Evolutionary conservation across 2,113 vertebrate genomes (phyloP).

Genomic region (Sapajus apella): DNA sequence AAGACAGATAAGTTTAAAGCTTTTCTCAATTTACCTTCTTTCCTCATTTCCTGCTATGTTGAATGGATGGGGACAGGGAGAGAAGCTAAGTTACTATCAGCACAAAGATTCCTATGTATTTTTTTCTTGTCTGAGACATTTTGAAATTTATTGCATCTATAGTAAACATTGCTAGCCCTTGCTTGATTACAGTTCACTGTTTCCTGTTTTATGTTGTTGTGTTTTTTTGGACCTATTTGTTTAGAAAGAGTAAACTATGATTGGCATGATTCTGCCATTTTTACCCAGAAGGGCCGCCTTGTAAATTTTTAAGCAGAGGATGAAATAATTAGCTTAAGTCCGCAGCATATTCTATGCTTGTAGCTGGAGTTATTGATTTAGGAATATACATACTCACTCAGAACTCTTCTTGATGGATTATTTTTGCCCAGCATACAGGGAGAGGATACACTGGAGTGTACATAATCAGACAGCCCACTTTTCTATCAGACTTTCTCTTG

Average conservation of each 20-base stretch:
- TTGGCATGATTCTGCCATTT: not conserved
- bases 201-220: not conserved
- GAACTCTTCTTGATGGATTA: not conserved
- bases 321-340: not conserved
- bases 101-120: not conserved
- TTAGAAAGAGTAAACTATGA: not conserved
- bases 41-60: not conserved
- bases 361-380: not conserved
- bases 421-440: not conserved
- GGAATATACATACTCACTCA: not conserved
- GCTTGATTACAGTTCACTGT: not conserved
- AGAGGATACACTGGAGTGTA: not conserved
- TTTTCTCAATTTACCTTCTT: not conserved
- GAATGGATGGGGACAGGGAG: fast-evolving
- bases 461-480: not conserved
- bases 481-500: not conserved
- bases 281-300: not conserved
- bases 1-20: not conserved
- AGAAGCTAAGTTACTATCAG: not conserved
- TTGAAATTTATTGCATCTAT: not conserved
- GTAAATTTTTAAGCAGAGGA: not conserved
- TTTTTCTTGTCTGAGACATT: not conserved
- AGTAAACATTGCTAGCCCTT: not conserved
- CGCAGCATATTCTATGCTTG: not conserved
- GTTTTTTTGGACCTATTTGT: not conserved